Base-by-base conservation (phyloP, 1,140 invertebrate species). In the Leptinotarsa undecemlineata region DNA sequence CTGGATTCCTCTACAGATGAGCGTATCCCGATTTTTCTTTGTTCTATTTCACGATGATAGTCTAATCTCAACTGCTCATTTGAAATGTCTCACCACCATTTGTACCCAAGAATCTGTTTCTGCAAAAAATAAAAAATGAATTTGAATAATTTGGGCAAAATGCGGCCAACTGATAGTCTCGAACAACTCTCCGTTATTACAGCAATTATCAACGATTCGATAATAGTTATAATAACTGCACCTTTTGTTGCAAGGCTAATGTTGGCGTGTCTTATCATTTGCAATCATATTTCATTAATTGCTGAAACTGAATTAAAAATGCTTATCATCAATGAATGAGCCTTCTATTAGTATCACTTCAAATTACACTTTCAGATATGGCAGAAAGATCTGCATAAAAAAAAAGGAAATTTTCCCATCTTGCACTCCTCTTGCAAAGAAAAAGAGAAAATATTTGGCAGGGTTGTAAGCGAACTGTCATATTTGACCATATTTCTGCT, bases 191-290 rank as follows among this genome's bases (percentile, higher is more conserved):
- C 33, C n/a, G 69, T 68, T 74, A 48, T 70, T 62, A 6, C 69
- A 74, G 42, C 42, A 20, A 23, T 70, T 61, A 69, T 74, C 61
- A 61, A 8, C 1, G 19, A 70, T 62, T 70, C 68, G 26, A 61
- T 69, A 70, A 62, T 69, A 26, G n/a, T 70, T 70, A 72, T 60
- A 76, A 20, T 57, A 76, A 33, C 20, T 66, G 66, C 57, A 67
- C 62, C 61, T 72, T 15, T 68, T 73, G 74, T 73, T 76, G 66
- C 62, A 74, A 68, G 67, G 51, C 75, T 74, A 76, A 68, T 73
- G 64, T 66, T 48, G 68, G 71, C 72, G 48, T 74, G 68, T 20
- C 61, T 69, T 76, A 74, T 76, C 72, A 73, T 64, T 70, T 62
- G 71, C 71, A 76, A 73, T 73, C 64, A 61, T 61, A 76, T 19